phyloP scores from a whole-genome alignment of 2,113 vertebrate genomes.

The Seriola rivoliana region DNA sequence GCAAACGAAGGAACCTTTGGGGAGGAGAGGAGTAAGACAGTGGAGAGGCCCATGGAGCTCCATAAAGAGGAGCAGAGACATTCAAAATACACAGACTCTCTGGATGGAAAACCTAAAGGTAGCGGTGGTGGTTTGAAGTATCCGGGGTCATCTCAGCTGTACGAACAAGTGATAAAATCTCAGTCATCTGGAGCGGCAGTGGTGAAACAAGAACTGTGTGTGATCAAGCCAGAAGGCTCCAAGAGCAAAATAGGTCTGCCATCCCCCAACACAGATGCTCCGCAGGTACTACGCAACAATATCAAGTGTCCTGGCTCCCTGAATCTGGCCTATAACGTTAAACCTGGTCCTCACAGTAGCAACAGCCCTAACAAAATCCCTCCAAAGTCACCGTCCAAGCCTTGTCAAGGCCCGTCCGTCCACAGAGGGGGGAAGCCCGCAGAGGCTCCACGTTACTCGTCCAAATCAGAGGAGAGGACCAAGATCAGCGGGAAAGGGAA shows the following conservation, averaged over 20 bases:
- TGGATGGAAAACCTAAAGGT: conserved; percentile 76
- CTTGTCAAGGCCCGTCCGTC: conserved; percentile 68
- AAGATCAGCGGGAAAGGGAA: conserved; percentile 83
- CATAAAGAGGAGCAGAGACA: conserved; percentile 79
- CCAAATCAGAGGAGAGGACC: conserved; percentile 85
- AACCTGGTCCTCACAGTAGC: conserved; percentile 83
- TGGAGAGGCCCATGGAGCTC: conserved; percentile 72
- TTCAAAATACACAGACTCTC: conserved; percentile 77
- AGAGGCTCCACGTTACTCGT: conserved; percentile 76
- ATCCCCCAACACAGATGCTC: conserved; percentile 81
- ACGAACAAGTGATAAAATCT: conserved; percentile 81
- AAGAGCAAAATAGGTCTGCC: conserved; percentile 86
- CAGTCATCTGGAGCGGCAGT: conserved; percentile 80
- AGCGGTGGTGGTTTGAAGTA: conserved; percentile 83
- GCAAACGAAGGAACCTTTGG: conserved; percentile 43
- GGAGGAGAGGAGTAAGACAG: conserved; percentile 73
- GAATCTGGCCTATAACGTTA: conserved; percentile 81
- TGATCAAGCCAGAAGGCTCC: conserved; percentile 85
- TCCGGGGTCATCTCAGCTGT: conserved; percentile 76
- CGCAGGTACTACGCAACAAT: conserved; percentile 84
- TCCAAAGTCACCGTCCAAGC: conserved; percentile 91
- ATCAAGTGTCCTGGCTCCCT: conserved; percentile 85
- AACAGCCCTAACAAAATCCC: conserved; percentile 91
- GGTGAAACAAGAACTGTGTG: conserved; percentile 83
- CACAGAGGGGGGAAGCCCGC: conserved; percentile 74